phyloP scores from a whole-genome alignment of 2,888 invertebrate genomes.

The Teinopalpus imperialis region DNA sequence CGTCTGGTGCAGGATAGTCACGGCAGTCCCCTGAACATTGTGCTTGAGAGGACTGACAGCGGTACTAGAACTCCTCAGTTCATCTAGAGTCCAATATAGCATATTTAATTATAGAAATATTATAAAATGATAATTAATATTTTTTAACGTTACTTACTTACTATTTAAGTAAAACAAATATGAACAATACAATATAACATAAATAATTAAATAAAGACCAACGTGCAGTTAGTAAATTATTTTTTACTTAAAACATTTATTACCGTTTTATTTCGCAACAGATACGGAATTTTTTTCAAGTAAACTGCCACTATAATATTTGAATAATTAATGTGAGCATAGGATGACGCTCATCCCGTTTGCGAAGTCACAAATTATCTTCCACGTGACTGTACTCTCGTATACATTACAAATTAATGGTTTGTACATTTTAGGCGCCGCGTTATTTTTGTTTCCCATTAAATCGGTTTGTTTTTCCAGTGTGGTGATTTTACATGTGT shows the following conservation, averaged over 20 bases:
- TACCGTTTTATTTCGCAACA: constrained; percentile 1
- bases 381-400: constrained; percentile 44
- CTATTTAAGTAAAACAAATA: too few relatives aligned
- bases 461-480: constrained; percentile 47
- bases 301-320: constrained; percentile 27
- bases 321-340: constrained; percentile 10
- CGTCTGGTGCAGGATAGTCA: too few relatives aligned
- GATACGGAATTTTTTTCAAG: constrained; percentile 8
- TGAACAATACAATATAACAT: too few relatives aligned
- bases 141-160: too few relatives aligned
- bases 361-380: constrained; percentile 42
- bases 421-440: constrained; percentile 47
- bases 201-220: too few relatives aligned
- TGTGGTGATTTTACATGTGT: constrained; percentile 26
- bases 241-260: constrained; percentile 11
- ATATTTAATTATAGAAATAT: too few relatives aligned
- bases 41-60: too few relatives aligned
- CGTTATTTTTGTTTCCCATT: constrained; percentile 56
- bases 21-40: too few relatives aligned
- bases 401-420: constrained; percentile 58
- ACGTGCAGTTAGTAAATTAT: too few relatives aligned
- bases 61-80: too few relatives aligned
- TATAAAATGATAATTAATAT: too few relatives aligned
- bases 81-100: too few relatives aligned
- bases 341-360: constrained; percentile 5